Evolutionary conservation across 2,797 vertebrate genomes (phyloP).

Genomic region (Notolabrus celidotus): DNA sequence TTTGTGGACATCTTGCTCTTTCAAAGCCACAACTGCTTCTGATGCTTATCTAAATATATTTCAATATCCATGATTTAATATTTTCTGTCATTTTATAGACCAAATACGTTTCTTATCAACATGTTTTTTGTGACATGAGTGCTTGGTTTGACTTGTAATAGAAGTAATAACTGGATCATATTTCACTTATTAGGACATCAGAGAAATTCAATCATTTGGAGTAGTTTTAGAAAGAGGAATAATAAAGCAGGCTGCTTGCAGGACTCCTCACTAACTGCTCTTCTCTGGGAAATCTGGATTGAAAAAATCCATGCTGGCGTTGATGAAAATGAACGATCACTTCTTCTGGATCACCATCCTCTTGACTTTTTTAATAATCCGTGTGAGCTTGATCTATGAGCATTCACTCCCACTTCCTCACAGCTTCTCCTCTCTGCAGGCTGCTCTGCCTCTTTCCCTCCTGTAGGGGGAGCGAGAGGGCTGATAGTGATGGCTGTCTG

Average conservation of each 20-base stretch:
- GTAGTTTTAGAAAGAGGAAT: not conserved
- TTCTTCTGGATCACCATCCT: not conserved
- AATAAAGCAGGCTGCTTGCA: not conserved
- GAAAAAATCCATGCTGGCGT: not conserved
- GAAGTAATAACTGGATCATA: not conserved
- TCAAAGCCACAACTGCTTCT: too few species aligned
- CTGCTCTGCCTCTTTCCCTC: slow-evolving; percentile 49
- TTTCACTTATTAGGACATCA: not conserved
- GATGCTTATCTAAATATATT: too few species aligned
- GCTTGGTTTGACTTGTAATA: not conserved
- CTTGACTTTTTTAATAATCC: slow-evolving; percentile 3
- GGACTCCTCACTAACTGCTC: not conserved
- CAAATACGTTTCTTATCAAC: too few species aligned
- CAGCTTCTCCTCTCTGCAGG: slow-evolving; percentile 5
- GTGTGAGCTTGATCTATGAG: not conserved
- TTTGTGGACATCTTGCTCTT: too few species aligned
- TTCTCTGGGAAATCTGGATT: not conserved
- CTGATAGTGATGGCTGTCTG: slow-evolving; percentile 33
- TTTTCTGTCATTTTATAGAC: too few species aligned
- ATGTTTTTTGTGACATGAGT: too few species aligned
- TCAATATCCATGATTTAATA: too few species aligned
- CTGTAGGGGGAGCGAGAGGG: slow-evolving; percentile 81
- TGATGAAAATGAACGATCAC: too few species aligned
- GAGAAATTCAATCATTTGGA: not conserved
- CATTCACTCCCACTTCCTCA: not conserved